Conservation (phyloP, 2,113 vertebrate genomes). For the Dipodomys spectabilis region DNA sequence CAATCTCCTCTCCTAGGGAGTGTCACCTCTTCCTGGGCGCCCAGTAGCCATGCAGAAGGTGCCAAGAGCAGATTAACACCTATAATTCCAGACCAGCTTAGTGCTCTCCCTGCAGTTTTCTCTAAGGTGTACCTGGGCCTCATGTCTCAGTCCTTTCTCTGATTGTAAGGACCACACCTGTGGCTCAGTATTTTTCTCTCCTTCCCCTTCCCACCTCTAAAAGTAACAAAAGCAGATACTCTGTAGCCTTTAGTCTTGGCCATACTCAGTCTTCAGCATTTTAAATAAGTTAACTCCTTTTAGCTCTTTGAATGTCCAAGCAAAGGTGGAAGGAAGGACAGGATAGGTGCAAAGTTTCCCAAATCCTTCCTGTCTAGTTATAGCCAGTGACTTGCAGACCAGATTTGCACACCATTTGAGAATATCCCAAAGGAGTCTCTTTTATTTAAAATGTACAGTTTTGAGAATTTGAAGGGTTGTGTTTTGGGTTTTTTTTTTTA, state of each 20-base stretch:
- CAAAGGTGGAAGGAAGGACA: constrained; percentile 43
- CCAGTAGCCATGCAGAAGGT: neutral
- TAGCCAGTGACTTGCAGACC: constrained; percentile 67
- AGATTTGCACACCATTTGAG: constrained; percentile 47
- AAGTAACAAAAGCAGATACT: neutral
- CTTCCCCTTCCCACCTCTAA: no score
- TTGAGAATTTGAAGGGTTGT: constrained; percentile 51
- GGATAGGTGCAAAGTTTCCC: constrained; percentile 72
- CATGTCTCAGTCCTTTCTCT: neutral
- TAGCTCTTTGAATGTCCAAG: constrained; percentile 63
- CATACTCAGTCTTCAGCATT: no score
- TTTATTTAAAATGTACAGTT: constrained; percentile 73
- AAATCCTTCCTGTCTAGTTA: constrained; percentile 76
- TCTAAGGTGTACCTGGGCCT: neutral
- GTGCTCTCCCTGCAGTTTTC: neutral
- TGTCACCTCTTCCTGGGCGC: no score
- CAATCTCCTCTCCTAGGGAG: no score
- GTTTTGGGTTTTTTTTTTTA: constrained; percentile 9
- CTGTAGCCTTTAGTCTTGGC: constrained; percentile 1
- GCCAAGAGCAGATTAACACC: neutral
- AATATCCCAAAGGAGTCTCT: constrained; percentile 72
- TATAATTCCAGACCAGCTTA: neutral
- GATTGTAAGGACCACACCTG: constrained; percentile 39
- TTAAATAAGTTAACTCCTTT: neutral
- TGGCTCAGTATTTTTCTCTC: constrained; percentile 29